Base-by-base conservation (phyloP, 1,140 invertebrate genomes). In the Mercenaria mercenaria region DNA sequence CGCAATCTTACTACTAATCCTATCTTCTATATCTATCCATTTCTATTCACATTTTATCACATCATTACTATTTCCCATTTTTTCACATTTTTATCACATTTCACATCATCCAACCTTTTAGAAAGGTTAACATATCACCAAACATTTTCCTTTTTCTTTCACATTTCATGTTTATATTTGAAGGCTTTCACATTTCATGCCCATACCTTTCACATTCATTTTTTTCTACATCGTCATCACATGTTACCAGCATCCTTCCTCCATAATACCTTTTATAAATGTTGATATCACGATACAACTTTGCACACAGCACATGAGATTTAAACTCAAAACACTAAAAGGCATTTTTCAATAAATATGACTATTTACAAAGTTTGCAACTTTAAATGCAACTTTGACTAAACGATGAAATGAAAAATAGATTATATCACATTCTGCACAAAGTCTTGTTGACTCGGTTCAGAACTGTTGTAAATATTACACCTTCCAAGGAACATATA, bases 261-360 rank as follows among this genome's bases (percentile, higher is more conserved):
- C 52, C 20, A 18, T 32, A 32, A 67, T 32, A 29, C 26, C 61
- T 32, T 67, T 67, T 37, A 67, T n/a, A 67, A 67, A 13, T 29
- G 32, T 61, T 61, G 56, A 61, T 61, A 61, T 61, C n/a, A n/a
- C n/a, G n/a, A n/a, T n/a, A n/a, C n/a, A n/a, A n/a, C n/a, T n/a
- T n/a, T n/a, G n/a, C n/a, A n/a, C n/a, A n/a, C n/a, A n/a, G n/a
- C n/a, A n/a, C 61, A 4, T 20, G 34, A 64, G n/a, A 47, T 15
- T 6, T 47, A 64, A 39, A 72, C 67, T 72, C 34, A 23, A 37
- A 69, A 15, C 39, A 84, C 23, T 50, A 39, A 29, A 69, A 84
- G 67, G 76, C 76, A 79, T 56, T 26, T 79, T 50, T 32, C 47
- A 52, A 79, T 79, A 79, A 79, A 79, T 79, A 79, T 79, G 76